A percentile compares a stretch with the other conserved stretches of the same genome.
Conservation (phyloP, 35 echinoderm and acorn worm genomes). For the Patiria miniata region DNA sequence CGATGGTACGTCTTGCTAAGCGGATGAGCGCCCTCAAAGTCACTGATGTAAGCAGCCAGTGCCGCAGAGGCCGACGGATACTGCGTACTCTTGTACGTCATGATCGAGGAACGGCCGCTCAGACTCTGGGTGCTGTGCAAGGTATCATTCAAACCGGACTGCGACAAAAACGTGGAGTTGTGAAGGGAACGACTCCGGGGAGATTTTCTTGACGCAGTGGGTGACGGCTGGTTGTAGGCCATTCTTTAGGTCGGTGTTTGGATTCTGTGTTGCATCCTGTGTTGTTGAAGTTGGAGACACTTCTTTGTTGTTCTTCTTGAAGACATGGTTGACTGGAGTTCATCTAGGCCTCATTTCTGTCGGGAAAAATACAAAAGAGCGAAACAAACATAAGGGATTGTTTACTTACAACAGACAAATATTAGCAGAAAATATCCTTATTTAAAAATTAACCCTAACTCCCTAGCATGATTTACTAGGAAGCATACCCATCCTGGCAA, state of each 20-base stretch:
- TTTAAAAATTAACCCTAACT: too few species aligned
- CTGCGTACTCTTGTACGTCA: constrained; percentile 62
- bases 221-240: not conserved
- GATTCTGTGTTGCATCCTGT: too few species aligned
- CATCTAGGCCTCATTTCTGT: too few species aligned
- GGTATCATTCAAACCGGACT: not conserved
- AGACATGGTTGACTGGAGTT: too few species aligned
- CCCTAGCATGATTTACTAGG: too few species aligned
- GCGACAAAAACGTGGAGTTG: not conserved
- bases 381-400: too few species aligned
- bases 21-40: constrained; percentile 51
- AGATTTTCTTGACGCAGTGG: not conserved
- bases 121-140: constrained; percentile 69
- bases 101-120: constrained; percentile 37
- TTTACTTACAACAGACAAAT: too few species aligned
- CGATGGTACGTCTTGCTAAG: constrained; percentile 26
- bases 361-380: too few species aligned
- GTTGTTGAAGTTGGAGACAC: too few species aligned
- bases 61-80: constrained; percentile 69
- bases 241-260: not conserved
- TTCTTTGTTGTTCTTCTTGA: too few species aligned
- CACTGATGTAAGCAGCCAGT: constrained; percentile 56
- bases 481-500: too few species aligned
- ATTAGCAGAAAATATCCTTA: too few species aligned
- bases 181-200: not conserved